Percentiles rank a stretch among this genome's conserved stretches.
Evolutionary conservation across 2,888 invertebrate species (phyloP).

Genomic region (Odontothrips loti): DNA sequence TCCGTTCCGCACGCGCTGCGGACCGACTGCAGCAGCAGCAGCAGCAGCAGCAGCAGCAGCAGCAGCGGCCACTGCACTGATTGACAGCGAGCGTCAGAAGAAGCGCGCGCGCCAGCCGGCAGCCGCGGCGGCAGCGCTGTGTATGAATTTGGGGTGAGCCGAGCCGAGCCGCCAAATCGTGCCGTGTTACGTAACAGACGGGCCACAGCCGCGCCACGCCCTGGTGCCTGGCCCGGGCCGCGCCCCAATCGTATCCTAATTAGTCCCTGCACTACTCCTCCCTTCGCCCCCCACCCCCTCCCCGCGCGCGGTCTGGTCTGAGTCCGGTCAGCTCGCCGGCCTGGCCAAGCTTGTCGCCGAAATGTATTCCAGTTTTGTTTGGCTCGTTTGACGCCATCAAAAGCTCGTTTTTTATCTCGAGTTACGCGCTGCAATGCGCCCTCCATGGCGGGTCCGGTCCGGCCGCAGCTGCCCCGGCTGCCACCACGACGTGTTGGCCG

Average conservation of each 20-base stretch:
- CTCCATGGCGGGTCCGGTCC: not conserved
- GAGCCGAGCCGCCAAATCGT: too few species aligned
- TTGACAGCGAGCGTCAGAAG: too few species aligned
- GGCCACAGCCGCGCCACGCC: not conserved
- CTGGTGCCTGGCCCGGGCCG: not conserved
- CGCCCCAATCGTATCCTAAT: not conserved
- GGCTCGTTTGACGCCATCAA: slow-evolving; percentile 19
- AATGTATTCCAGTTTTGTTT: slow-evolving; percentile 23
- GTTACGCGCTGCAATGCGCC: not conserved
- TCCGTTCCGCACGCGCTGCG: not conserved
- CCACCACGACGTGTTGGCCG: too few species aligned
- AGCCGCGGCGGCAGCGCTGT: too few species aligned
- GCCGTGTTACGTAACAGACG: not conserved
- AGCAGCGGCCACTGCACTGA: too few species aligned
- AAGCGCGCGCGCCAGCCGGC: too few species aligned
- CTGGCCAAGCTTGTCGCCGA: not conserved
- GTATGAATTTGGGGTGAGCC: not conserved
- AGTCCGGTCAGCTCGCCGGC: not conserved
- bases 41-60: too few species aligned
- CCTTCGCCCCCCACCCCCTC: not conserved
- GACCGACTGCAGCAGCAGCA: too few species aligned
- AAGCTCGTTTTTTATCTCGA: slow-evolving; percentile 2
- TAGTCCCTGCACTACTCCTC: not conserved
- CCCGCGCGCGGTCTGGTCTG: not conserved
- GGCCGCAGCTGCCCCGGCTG: not conserved